Evolutionary conservation across 2,797 vertebrate genomes (phyloP).

Genomic region (Falco peregrinus): DNA sequence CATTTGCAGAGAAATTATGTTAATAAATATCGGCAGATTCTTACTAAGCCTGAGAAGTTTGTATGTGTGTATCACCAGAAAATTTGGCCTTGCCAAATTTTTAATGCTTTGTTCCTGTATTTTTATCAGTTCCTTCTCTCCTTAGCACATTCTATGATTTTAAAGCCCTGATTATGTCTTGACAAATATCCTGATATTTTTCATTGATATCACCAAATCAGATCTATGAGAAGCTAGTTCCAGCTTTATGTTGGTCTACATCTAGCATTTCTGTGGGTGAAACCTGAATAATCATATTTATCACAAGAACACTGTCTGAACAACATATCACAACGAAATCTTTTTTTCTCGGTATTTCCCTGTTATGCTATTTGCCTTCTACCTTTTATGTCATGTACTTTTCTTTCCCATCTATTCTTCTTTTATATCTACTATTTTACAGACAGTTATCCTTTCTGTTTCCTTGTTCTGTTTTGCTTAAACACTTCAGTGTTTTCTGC

Average conservation of each 20-base stretch:
- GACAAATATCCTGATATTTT: background rate
- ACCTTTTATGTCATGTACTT: background rate
- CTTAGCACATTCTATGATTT: background rate
- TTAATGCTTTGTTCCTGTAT: background rate
- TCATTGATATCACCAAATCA: background rate
- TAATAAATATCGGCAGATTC: background rate
- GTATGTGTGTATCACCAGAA: background rate
- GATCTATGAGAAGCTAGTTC: background rate
- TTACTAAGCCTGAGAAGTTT: background rate
- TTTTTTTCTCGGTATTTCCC: background rate
- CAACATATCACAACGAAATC: background rate
- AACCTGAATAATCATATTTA: background rate
- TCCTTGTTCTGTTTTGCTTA: background rate
- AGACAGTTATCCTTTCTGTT: background rate
- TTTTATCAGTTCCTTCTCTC: background rate
- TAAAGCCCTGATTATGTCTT: background rate
- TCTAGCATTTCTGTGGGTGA: background rate
- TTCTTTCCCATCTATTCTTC: background rate
- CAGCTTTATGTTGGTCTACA: background rate
- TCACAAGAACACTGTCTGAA: background rate
- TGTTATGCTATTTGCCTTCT: background rate
- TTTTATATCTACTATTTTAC: background rate
- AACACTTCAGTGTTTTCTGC: background rate
- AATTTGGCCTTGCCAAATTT: background rate
- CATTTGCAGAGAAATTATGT: background rate